Evolutionary conservation across 1,140 invertebrate species (phyloP).

Genomic region (Brachionus plicatilis): DNA sequence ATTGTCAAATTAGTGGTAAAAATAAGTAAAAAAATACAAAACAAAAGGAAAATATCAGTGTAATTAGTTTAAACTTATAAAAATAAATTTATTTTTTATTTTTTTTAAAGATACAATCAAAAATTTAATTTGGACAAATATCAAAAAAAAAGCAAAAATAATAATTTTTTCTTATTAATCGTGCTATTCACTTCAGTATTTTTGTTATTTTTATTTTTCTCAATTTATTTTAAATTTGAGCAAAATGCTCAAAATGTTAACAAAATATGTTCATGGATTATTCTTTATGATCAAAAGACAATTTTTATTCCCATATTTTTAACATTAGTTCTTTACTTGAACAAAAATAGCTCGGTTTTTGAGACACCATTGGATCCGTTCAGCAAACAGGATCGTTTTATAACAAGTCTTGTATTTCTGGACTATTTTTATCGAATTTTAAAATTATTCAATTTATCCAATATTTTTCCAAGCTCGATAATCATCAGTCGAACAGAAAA

Average conservation of each 20-base stretch:
- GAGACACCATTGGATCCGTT: slow-evolving; percentile 12
- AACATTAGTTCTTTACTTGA: not conserved
- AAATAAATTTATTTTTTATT: no score
- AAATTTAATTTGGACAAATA: not conserved
- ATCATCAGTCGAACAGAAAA: not conserved
- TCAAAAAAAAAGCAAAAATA: not conserved
- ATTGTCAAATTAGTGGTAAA: not conserved
- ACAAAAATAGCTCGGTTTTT: not conserved
- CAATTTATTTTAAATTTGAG: not conserved
- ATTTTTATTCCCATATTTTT: not conserved
- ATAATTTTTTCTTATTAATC: not conserved
- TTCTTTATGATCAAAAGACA: not conserved
- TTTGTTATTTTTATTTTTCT: not conserved
- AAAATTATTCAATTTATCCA: slow-evolving; percentile 10
- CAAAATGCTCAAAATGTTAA: not conserved
- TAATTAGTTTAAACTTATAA: no score
- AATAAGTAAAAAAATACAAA: not conserved
- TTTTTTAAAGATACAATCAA: not conserved
- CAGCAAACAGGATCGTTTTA: not conserved
- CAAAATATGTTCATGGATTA: not conserved
- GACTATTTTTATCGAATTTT: not conserved
- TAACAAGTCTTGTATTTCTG: slow-evolving; percentile 12
- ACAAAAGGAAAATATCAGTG: not conserved
- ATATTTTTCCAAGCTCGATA: not conserved
- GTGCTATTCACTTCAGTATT: not conserved